A percentile compares a stretch with the other conserved stretches of the same genome.
These are phyloP conservation scores for Egretta garzetta DNA, from an alignment of 2,113 vertebrate genomes.

Conservation along the genomic window DNA sequence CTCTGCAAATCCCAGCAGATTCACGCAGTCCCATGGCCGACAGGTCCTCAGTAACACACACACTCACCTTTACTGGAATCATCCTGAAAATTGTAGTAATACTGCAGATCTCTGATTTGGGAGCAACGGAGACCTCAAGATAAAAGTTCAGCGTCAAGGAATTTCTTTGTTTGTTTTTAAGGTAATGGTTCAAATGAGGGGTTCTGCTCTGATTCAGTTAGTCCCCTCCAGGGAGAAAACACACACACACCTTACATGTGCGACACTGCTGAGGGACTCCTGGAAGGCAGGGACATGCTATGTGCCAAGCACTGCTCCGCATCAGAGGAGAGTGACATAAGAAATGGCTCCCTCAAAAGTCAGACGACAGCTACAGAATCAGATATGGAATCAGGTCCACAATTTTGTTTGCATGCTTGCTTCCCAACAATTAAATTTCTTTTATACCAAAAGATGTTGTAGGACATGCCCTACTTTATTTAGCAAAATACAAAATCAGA, in stretches of 20 bases:
- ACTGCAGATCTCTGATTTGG: neutral
- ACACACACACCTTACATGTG: neutral
- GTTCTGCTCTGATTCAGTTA: neutral
- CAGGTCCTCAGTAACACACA: neutral
- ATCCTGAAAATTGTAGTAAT: neutral
- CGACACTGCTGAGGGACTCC: neutral
- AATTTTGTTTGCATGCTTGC: neutral
- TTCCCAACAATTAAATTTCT: neutral
- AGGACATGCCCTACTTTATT: neutral
- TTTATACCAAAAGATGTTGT: neutral
- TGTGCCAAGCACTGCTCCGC: fast-evolving
- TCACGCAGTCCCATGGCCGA: fast-evolving
- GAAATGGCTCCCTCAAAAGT: neutral
- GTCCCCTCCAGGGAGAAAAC: neutral
- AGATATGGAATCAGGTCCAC: neutral
- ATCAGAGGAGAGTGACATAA: neutral
- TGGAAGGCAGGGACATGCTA: neutral
- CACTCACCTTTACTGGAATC: neutral
- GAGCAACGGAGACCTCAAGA: neutral
- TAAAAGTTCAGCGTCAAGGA: neutral
- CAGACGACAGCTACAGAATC: neutral
- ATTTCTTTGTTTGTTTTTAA: neutral
- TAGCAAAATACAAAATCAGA: neutral
- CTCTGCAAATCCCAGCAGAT: slow-evolving; percentile 10
- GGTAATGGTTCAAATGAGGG: neutral